Percentiles rank a stretch among this genome's conserved stretches.
phyloP scores from a whole-genome alignment of 2,888 invertebrate species.

The Kryphioiulus occultus region DNA sequence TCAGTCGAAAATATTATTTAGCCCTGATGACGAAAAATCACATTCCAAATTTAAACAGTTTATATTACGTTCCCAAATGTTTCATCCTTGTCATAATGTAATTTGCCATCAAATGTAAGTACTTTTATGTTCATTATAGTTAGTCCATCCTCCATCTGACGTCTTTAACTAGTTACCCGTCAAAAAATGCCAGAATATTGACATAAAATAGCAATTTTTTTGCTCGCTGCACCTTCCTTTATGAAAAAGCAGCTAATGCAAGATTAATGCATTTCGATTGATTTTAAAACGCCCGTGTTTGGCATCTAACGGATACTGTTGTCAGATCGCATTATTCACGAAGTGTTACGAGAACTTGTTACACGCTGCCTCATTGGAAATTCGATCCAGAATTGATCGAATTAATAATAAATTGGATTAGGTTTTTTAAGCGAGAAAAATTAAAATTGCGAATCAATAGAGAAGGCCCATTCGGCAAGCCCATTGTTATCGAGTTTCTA shows the following conservation, averaged over 20 bases:
- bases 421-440: not conserved
- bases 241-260: not conserved
- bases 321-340: constrained; percentile 17
- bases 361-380: not conserved
- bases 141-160: not conserved
- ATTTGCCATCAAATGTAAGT: no score
- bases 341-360: not conserved
- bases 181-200: not conserved
- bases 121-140: no score
- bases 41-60: no score
- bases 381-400: constrained; percentile 39
- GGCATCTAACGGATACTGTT: constrained; percentile 21
- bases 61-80: no score
- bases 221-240: not conserved
- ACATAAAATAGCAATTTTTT: not conserved
- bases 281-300: not conserved
- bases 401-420: constrained; percentile 37
- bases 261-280: not conserved
- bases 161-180: not conserved
- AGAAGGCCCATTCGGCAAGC: not conserved
- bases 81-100: no score
- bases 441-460: not conserved
- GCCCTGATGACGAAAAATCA: no score
- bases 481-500: constrained; percentile 16
- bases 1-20: no score